Base-by-base conservation (phyloP, 2,113 vertebrate genomes). In the Argyrosomus japonicus region DNA sequence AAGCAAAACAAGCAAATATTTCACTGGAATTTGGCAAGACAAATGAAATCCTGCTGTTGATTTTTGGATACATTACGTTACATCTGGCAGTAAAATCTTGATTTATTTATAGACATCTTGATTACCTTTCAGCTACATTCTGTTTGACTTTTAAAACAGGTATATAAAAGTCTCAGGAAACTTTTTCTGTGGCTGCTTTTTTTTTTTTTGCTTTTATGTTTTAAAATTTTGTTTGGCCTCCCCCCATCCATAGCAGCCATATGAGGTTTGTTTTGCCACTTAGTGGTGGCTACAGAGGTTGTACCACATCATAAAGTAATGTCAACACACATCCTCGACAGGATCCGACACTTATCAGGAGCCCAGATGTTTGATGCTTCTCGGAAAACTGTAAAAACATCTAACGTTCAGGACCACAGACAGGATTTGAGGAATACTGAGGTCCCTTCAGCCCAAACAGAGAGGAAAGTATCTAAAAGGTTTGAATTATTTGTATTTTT, bases 131-230 rank as follows among this genome's bases (percentile, higher is more conserved):
- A 63, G 0, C 21, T 32, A 19, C 50, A 50, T n/a, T 32, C 54
- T 75, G n/a, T 25, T 4, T 53, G 21, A 32, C 18, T 51, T 58
- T 36, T 32, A 40, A 21, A 29, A 25, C 11, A 12, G 13, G 47
- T 8, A 8, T 12, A 56, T 17, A 17, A 56, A 29, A 56, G 17
- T 75, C 60, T 75, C 72, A 63, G 19, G 57, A 74, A n/a, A 72
- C 3, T 10, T 1, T 56, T 36, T n/a, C 23, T 32, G 27, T 29
- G 27, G 3, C 27, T 29, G 27, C 27, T 29, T 32, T 32, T 32
- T 32, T 6, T 27, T 27, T 27, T 2, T 27, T 32, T 57, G 29
- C 17, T 13, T 63, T 43, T n/a, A 3, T 18, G 19, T 62, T 62
- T 62, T 10, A 18, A 32, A 62, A 36, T 5, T 29, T 45, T 12